Base-by-base conservation (phyloP, 1,140 invertebrate genomes). In the Pollicipes pollicipes region DNA sequence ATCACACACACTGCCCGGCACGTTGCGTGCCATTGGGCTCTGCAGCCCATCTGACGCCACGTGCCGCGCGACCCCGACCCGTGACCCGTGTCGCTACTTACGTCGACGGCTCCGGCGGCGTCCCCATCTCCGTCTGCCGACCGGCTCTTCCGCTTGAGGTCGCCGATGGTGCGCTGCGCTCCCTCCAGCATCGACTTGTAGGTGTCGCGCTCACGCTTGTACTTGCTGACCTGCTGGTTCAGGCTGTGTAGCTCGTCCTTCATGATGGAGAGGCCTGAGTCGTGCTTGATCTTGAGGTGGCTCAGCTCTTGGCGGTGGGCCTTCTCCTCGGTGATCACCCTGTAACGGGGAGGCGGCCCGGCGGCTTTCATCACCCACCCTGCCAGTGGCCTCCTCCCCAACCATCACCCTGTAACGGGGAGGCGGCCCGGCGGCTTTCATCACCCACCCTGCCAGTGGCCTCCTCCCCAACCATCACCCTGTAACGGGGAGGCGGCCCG, bases 131-230 rank as follows among this genome's bases (percentile, higher is more conserved):
- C 45, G 21, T 58, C 45, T 21, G 13, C 13, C 10, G 45, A 10
- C 10, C 73, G 45, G 45, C 17, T 58, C 45, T 58, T 58, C 45
- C 45, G 45, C 75, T 90, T 92, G 0, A 90, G 80, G 73, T 91
- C 89, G 0, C 85, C 83, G 70, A 92, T 89, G 27, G 85, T 90
- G 80, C 88, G 90, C 77, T 90, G 90, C 0, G 90, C 89, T 27
- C 86, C 85, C 76, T 94, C 90, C 32, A 94, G 76, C 87, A 96
- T 92, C 77, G 95, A 90, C 74, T 92, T 91, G 75, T 92, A 94
- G 32, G 89, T 89, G 77, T 96, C 91, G 64, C 91, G 84, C 80
- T 97, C 93, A 71, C 88, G 83, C 77, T 92, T 91, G 76, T 96
- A 91, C 75, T 89, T 84, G 78, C 80, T 81, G 72, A 88, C 83